Conservation (phyloP, 2,797 vertebrate genomes). For the Tapirus indicus region DNA sequence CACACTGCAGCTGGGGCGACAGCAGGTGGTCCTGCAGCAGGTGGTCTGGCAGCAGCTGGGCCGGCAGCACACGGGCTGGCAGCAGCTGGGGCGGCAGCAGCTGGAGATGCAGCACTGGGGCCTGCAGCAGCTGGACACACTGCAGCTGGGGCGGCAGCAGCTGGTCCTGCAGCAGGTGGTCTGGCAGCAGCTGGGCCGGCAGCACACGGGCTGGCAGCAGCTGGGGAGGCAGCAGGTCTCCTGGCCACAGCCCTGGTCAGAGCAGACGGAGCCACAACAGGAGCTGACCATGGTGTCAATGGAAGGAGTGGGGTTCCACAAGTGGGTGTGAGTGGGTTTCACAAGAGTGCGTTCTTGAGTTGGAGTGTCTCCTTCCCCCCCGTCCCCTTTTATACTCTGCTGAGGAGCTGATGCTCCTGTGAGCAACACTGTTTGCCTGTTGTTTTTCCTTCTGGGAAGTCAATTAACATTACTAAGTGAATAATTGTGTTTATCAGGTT, state of each 20-base stretch:
- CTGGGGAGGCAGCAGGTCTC: not conserved
- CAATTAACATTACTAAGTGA: no score
- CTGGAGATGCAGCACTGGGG: no score
- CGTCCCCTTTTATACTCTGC: not conserved
- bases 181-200: not conserved
- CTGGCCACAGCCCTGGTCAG: constrained; percentile 38
- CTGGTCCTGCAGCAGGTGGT: not conserved
- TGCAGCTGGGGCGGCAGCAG: not conserved
- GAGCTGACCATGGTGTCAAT: constrained; percentile 60
- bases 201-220: not conserved
- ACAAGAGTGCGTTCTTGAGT: not conserved
- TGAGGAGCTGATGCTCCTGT: not conserved
- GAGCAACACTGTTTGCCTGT: no score
- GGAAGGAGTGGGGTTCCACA: not conserved
- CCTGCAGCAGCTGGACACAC: not conserved
- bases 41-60: not conserved
- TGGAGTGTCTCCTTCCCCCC: not conserved
- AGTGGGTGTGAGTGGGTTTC: not conserved
- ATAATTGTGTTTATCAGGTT: no score
- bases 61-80: not conserved
- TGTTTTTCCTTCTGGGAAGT: no score
- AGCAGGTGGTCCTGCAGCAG: not conserved
- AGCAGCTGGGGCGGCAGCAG: not conserved
- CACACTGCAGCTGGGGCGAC: not conserved
- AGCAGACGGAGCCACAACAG: not conserved